Base-by-base conservation (phyloP, 1,140 invertebrate genomes). In the Holcopasites calliopsidis region DNA sequence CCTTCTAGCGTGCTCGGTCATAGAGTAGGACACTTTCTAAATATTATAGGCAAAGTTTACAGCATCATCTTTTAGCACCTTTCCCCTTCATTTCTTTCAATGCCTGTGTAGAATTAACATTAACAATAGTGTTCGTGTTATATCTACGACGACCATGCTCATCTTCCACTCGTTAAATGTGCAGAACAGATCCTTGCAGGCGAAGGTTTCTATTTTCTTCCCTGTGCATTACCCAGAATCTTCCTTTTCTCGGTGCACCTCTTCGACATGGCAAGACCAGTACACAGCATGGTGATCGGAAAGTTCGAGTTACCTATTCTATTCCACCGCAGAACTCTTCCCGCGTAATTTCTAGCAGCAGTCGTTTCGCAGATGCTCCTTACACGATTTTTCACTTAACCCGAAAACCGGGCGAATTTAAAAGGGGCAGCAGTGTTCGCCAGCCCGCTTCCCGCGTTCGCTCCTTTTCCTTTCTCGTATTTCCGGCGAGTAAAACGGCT, bases 321-420 rank as follows among this genome's bases (percentile, higher is more conserved):
- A 61, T 50, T 26, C 13, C 21, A 33, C 64, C 55, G 11, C 16
- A 21, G 31, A 23, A 35, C 40, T 77, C 68, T 72, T 77, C 26
- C 49, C 58, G 31, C 18, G 49, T n/a, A n/a, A n/a, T n/a, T n/a
- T n/a, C n/a, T n/a, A n/a, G n/a, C n/a, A n/a, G n/a, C n/a, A n/a
- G n/a, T n/a, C n/a, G n/a, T n/a, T n/a, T n/a, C n/a, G n/a, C n/a
- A n/a, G n/a, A 70, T n/a, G 69, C 60, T 80, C 68, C 83, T 87
- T 82, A 88, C 83, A 88, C 66, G 86, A 85, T 78, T 88, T 82
- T 86, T 87, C 83, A 84, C 87, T 87, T 84, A 86, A 70, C 72
- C 72, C 68, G 28, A 57, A 79, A 81, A 71, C 23, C 60, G 31
- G 61, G 18, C 13, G 42, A 77, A 71, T 82, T 86, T 85, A 77